Base-by-base conservation (phyloP, 2,113 vertebrate genomes). In the Saimiri boliviensis region DNA sequence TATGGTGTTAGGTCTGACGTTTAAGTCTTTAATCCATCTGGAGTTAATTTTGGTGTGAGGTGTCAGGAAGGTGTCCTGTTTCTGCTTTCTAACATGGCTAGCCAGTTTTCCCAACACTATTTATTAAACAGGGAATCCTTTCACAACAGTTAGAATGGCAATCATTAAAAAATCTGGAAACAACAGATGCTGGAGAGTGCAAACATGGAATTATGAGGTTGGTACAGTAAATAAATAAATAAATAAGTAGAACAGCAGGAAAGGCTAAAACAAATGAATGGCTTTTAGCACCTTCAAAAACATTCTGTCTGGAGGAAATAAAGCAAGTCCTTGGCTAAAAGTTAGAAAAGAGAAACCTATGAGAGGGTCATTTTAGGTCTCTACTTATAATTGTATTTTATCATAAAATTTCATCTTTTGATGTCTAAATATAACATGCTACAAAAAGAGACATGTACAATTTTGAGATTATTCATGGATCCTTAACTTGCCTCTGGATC, bases 271-370 rank as follows among this genome's bases (percentile, higher is more conserved):
- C 25, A 88, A 74, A 60, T 66, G 9, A 85, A 81, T 66, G 16
- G 1, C 17, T 77, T 71, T 95, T 5, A 40, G 56, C 58, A 1
- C 40, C 42, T 63, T 66, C 10, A 74, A 63, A 86, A 42, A 45
- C 14, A 84, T 42, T 96, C 19, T 80, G 25, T 21, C 32, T 96
- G 83, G 25, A 87, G 21, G 19, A 83, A 96, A 86, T 89, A 91
- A 66, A 63, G 11, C 1, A 58, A 60, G 25, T 86, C 0, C 20
- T 86, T 82, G 81, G 11, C 30, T 83, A 19, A 82, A 25, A 49
- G 6, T 47, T 66, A 83, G 54, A 40, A 93, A 90, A 60, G 1
- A 19, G 5, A 77, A 94, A 85, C 8, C 40, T 91, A 54, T 3
- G 7, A 86, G 21, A 74, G 80, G 85, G 12, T n/a, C 54, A 3